These are phyloP conservation scores for Pelagia noctiluca DNA, from an alignment of 30 jellyfish, hydroid and myxozoan genomes.

Conservation along the genomic window DNA sequence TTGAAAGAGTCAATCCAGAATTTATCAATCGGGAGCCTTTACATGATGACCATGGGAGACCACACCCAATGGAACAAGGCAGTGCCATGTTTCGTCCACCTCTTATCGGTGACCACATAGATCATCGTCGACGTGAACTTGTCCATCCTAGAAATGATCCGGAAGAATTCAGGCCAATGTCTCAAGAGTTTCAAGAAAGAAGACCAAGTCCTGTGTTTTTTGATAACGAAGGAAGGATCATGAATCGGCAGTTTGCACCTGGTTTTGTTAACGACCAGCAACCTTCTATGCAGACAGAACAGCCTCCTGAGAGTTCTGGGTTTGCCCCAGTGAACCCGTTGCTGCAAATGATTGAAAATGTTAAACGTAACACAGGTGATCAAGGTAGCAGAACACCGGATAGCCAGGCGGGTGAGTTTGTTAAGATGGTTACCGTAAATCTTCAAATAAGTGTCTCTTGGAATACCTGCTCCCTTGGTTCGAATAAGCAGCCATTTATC, in stretches of 20 bases:
- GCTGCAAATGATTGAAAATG: conserved; percentile 31
- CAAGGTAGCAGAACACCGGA: not conserved
- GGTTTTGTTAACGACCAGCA: not conserved
- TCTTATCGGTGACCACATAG: not conserved
- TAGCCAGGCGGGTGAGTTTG: not conserved
- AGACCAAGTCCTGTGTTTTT: conserved; percentile 14
- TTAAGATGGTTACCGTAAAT: not conserved
- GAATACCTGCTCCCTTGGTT: no score
- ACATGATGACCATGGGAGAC: not conserved
- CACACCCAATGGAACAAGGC: not conserved
- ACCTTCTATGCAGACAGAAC: not conserved
- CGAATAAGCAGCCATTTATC: no score
- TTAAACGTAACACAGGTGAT: conserved; percentile 14
- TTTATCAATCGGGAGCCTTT: not conserved
- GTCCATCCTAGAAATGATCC: not conserved
- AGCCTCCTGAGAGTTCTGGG: not conserved
- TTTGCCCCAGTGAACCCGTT: conserved; percentile 5
- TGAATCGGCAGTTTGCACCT: not conserved
- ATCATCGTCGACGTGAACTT: not conserved
- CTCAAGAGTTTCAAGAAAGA: not conserved
- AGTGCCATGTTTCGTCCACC: not conserved
- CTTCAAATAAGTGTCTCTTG: no score
- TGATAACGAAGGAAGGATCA: not conserved
- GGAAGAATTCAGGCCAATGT: not conserved
- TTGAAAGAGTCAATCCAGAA: no score